Percentiles rank a stretch among this genome's conserved stretches.
Conservation (phyloP, 2,888 invertebrate species). For the Apamea sordens region DNA sequence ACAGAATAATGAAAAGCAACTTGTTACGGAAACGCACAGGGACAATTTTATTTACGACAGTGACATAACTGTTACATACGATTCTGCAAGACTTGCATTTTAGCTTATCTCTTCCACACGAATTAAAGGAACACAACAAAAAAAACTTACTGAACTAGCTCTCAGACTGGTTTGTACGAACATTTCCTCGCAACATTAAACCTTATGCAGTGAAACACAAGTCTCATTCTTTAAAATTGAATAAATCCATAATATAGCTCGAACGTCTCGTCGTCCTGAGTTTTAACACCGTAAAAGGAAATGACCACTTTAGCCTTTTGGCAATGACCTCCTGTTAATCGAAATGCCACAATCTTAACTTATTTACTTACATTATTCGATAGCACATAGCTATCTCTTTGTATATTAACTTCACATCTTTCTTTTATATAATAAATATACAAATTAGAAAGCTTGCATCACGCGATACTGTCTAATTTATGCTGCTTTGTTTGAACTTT, state of each 20-base stretch:
- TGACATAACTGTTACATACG: conserved; percentile 49
- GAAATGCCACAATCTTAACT: conserved; percentile 74
- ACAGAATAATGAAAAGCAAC: conserved; percentile 38
- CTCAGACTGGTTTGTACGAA: conserved; percentile 80
- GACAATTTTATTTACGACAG: conserved; percentile 25
- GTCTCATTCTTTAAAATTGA: conserved; percentile 78
- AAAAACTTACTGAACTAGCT: conserved; percentile 79
- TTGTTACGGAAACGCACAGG: conserved; percentile 28
- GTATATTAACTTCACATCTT: conserved; percentile 26
- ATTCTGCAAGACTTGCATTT: conserved; percentile 64
- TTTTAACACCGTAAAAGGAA: conserved; percentile 87
- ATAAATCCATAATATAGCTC: conserved; percentile 74
- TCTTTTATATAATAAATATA: conserved; percentile 52
- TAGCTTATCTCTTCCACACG: conserved; percentile 62
- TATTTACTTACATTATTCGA: conserved; percentile 44
- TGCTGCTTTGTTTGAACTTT: conserved; percentile 32
- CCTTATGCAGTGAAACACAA: conserved; percentile 78
- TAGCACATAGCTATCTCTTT: conserved; percentile 28
- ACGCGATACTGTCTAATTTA: conserved; percentile 40
- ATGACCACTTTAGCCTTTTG: conserved; percentile 86
- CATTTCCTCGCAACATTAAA: conserved; percentile 76
- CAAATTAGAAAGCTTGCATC: conserved; percentile 58
- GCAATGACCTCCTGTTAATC: conserved; percentile 86
- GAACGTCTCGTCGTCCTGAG: conserved; percentile 78
- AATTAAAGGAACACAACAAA: conserved; percentile 75